Base-by-base conservation (phyloP, 2,797 vertebrate genomes). In the Gobio occitaniae region DNA sequence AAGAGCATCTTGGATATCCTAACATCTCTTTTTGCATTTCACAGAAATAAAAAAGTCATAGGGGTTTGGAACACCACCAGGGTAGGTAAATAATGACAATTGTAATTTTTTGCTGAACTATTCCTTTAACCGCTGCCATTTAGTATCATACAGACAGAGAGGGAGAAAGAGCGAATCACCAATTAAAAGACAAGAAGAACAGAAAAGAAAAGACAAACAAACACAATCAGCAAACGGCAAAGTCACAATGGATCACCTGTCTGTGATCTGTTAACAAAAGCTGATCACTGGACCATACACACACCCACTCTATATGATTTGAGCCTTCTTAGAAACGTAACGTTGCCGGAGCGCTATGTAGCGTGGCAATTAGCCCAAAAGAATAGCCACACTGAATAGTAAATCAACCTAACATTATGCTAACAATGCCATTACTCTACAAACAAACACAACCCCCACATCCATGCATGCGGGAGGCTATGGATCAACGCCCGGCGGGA, bases 341-440 rank as follows among this genome's bases (percentile, higher is more conserved):
- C 79, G 54, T 85, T 38, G 82, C 63, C 9, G n/a, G 69, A 87
- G 79, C 81, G 15, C 59, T 89, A 81, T 85, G 88, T 86, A 86
- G 80, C 50, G 68, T 71, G 80, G 89, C 89, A 90, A 90, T 90
- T 90, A 90, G 86, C 85, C 85, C 85, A 68, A 83, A 88, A 86
- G 85, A 89, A 87, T 84, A 80, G 86, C 86, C 78, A 66, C 50
- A 87, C 25, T 75, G 78, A 89, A 88, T 77, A 84, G 83, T 78
- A 90, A 90, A 90, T 88, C 88, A 90, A 86, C 59, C 75, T 80
- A 85, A 84, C 83, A 89, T 88, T 89, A 88, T 90, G 88, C 88
- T 87, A 90, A 89, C 89, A 90, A 89, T 86, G 87, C 87, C 83
- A 86, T 89, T 89, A 88, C 87, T 82, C 83, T 72, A 83, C 83